A percentile compares a stretch with the other conserved stretches of the same genome.
phyloP scores from a whole-genome alignment of 2,888 invertebrate species.

The Gisinianus flammeolus region DNA sequence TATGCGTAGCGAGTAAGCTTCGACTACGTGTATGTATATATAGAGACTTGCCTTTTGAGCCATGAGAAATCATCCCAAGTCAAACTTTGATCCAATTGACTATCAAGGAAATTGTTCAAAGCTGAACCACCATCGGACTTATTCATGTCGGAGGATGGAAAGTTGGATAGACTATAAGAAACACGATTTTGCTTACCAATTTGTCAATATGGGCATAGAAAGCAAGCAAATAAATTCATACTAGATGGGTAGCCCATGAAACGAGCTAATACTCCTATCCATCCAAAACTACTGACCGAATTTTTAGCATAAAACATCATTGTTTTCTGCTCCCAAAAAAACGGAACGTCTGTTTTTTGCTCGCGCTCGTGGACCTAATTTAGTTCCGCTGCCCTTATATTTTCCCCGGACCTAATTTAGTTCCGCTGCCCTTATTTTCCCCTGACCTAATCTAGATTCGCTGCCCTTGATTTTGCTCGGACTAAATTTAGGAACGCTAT shows the following conservation, averaged over 20 bases:
- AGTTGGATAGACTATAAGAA: conserved; percentile 79
- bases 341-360: too few relatives aligned
- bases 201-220: neutral
- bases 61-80: conserved; percentile 88
- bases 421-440: too few relatives aligned
- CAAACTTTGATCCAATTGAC: conserved; percentile 78
- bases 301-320: too few relatives aligned
- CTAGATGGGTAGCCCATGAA: neutral
- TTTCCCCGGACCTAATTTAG: too few relatives aligned
- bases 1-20: neutral
- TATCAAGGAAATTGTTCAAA: conserved; percentile 76
- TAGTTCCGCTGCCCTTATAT: too few relatives aligned
- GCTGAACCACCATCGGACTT: conserved; percentile 70
- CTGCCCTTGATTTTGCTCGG: too few relatives aligned
- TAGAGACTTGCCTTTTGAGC: conserved; percentile 70
- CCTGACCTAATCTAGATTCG: too few relatives aligned
- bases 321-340: too few relatives aligned
- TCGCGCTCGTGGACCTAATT: too few relatives aligned
- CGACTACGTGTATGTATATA: neutral
- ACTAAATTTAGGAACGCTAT: too few relatives aligned
- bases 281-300: neutral
- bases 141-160: conserved; percentile 66
- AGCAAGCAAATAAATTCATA: conserved; percentile 57
- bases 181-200: too few relatives aligned
- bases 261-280: neutral